phyloP scores from a whole-genome alignment of 2,888 invertebrate species.

The Noctua janthina region DNA sequence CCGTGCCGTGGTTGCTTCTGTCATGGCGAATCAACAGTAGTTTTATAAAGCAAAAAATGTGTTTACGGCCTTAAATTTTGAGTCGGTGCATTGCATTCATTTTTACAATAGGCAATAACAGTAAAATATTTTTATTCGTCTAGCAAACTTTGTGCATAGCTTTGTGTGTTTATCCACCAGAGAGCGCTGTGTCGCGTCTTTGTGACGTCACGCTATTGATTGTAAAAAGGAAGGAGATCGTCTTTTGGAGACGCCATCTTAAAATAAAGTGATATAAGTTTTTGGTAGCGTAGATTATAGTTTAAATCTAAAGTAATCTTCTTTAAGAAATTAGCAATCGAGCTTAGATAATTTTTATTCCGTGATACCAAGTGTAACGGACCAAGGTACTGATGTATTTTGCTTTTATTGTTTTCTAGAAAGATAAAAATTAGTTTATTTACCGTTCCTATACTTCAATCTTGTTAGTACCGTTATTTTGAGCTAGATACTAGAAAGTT shows the following conservation, averaged over 20 bases:
- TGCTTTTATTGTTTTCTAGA: conserved; percentile 78
- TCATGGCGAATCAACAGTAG: background rate
- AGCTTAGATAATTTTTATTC: conserved; percentile 84
- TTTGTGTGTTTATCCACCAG: conserved; percentile 68
- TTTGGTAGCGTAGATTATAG: conserved; percentile 90
- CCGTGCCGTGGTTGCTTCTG: background rate
- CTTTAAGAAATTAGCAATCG: conserved; percentile 83
- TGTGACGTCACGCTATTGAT: conserved; percentile 90
- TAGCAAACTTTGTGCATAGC: conserved; percentile 44
- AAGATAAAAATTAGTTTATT: conserved; percentile 85
- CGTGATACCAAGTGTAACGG: conserved; percentile 93
- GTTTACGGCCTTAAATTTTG: background rate
- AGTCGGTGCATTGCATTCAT: background rate
- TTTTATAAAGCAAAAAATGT: background rate
- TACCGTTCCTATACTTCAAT: conserved; percentile 83
- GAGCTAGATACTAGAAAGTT: conserved; percentile 70
- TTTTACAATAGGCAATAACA: background rate
- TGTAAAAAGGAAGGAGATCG: conserved; percentile 86
- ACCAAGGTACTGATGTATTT: conserved; percentile 93
- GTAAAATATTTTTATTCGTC: conserved; percentile 26
- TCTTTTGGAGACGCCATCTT: conserved; percentile 90
- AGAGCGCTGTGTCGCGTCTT: conserved; percentile 84
- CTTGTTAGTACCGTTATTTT: conserved; percentile 84
- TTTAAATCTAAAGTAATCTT: conserved; percentile 89
- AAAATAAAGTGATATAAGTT: conserved; percentile 91